Conservation (phyloP, 2,888 invertebrate genomes). For the Drosophila sordidula region DNA sequence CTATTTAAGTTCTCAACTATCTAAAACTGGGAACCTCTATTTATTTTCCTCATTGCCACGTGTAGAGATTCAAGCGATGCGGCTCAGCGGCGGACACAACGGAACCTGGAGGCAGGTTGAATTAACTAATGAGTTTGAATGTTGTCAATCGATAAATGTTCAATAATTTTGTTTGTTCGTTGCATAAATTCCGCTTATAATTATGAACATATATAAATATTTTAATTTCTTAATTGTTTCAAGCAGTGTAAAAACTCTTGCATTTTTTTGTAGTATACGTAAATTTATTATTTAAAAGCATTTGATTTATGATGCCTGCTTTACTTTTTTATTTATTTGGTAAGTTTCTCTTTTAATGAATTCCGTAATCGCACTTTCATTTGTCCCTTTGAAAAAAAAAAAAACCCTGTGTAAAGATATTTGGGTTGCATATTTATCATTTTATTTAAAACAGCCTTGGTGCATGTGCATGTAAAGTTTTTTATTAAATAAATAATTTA, state of each 20-base stretch:
- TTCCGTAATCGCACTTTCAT: conserved; percentile 38
- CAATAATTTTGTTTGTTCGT: conserved; percentile 34
- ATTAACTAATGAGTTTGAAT: conserved; percentile 54
- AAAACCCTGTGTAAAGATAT: conserved; percentile 4
- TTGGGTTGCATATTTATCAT: conserved; percentile 38
- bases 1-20: conserved; percentile 38
- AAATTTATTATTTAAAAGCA: conserved; percentile 32
- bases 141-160: conserved; percentile 52
- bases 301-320: conserved; percentile 54
- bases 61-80: conserved; percentile 85
- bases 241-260: conserved; percentile 12
- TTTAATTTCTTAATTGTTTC: conserved; percentile 11
- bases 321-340: conserved; percentile 50
- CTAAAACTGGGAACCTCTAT: conserved; percentile 58
- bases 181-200: conserved; percentile 10
- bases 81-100: conserved; percentile 82
- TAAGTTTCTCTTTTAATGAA: conserved; percentile 48
- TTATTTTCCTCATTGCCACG: conserved; percentile 59
- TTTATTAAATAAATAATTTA: conserved; percentile 6
- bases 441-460: conserved; percentile 18
- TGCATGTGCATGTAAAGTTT: conserved; percentile 22
- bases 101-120: conserved; percentile 85
- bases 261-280: conserved; percentile 43
- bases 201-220: conserved; percentile 14
- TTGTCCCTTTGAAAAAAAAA: conserved; percentile 25